Conservation (phyloP, 2,113 vertebrate genomes). For the Ammospiza nelsoni region DNA sequence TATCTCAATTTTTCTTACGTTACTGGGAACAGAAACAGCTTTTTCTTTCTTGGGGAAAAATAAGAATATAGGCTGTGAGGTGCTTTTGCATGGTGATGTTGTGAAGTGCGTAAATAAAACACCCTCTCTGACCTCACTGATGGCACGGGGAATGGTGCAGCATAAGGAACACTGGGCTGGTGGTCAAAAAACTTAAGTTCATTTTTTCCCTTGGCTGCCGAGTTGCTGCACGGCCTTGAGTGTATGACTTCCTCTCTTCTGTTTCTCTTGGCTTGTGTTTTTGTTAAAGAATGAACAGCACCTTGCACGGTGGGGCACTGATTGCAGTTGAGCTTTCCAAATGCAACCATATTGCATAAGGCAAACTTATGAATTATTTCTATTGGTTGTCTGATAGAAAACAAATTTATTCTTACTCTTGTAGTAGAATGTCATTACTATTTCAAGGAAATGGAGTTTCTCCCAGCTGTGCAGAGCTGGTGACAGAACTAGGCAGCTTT, state of each 20-base stretch:
- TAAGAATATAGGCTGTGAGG: neutral
- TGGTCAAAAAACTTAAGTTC: neutral
- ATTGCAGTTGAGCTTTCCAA: conserved; percentile 31
- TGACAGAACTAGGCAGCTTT: conserved; percentile 53
- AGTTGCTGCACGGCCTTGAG: neutral
- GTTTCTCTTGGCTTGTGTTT: conserved; percentile 1
- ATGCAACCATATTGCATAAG: neutral
- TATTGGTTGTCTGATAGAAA: conserved; percentile 42
- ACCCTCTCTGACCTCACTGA: neutral
- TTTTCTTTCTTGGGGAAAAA: neutral
- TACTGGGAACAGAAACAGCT: neutral
- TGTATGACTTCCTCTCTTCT: neutral
- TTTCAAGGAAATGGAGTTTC: conserved; percentile 38
- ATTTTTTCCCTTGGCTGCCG: neutral
- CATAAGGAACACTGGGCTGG: neutral
- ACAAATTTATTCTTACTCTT: conserved; percentile 52
- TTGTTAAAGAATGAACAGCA: neutral
- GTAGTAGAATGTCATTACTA: conserved; percentile 58
- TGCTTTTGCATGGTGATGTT: neutral
- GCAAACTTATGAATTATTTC: conserved; percentile 57
- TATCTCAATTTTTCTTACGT: neutral
- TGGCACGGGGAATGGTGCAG: neutral
- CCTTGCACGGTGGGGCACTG: conserved; percentile 11
- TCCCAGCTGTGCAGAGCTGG: conserved; percentile 46
- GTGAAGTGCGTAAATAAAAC: neutral